phyloP scores from a whole-genome alignment of 2,113 vertebrate species.

The Mormyrus lacerda region DNA sequence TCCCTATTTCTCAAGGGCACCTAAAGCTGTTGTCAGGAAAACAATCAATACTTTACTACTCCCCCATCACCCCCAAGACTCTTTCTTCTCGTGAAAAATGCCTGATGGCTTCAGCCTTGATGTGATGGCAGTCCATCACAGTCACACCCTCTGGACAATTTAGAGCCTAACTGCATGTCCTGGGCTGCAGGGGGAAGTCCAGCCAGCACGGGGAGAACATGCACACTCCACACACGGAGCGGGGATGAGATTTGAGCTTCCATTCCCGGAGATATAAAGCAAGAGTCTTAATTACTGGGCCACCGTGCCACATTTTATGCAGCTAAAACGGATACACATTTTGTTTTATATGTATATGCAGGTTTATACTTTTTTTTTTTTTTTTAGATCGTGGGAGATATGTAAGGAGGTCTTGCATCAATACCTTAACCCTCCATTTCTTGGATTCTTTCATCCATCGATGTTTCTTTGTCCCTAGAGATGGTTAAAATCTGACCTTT shows the following conservation, averaged over 20 bases:
- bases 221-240: not conserved
- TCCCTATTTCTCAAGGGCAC: slow-evolving; percentile 13
- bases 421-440: not conserved
- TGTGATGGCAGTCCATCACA: not conserved
- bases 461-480: not conserved
- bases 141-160: not conserved
- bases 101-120: not conserved
- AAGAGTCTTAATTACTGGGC: not conserved
- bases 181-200: not conserved
- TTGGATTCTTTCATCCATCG: not conserved
- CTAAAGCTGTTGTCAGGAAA: slow-evolving; percentile 8
- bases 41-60: not conserved
- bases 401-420: not conserved
- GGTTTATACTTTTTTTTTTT: not conserved
- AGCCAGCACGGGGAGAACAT: not conserved
- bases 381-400: not conserved
- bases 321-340: not conserved
- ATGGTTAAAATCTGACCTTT: not conserved
- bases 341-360: not conserved
- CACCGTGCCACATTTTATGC: not conserved
- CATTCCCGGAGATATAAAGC: not conserved
- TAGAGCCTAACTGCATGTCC: not conserved
- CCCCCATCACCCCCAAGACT: not conserved
- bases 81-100: not conserved
- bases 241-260: not conserved